Evolutionary conservation across 2,113 vertebrate species (phyloP), one percentile per base, ranked within the genome.

Genomic region (Sporophila hypoxantha): DNA sequence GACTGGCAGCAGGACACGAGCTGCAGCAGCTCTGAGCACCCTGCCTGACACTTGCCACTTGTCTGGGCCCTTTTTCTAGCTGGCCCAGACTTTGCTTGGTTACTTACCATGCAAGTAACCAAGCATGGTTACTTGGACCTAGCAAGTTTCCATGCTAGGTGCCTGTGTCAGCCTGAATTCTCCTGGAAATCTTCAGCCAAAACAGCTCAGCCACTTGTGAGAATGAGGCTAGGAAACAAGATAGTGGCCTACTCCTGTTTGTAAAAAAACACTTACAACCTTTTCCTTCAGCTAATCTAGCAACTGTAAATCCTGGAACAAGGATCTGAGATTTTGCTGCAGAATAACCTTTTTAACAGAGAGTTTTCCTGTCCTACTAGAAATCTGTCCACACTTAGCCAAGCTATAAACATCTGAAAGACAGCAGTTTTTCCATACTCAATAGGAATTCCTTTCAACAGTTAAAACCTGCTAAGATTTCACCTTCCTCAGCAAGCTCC

Each of bases 311-410:
- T 75, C 81, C 91, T 94, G 76, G 87, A 93, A 91, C 57, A 19
- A 82, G 62, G 70, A 85, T 50, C 75, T 67, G 84, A 76, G 76
- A 90, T 82, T 94, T 67, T 81, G 69, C 92, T 85, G 85, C 80
- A 85, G 76, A 92, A 75, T 89, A 95, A 94, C 93, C 71, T 88
- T 73, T 90, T 90, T 74, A 93, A n/a, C 94, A 94, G 89, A 90
- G 91, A 85, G 76, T 74, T 90, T 94, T 94, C 88, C 83, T 78
- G 88, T 81, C 77, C 89, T 92, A 92, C 79, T 78, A 92, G 87
- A 94, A 92, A 94, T 89, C 79, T 84, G 70, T 93, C 70, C 74
- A 15, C 22, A 21, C 74, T 89, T 67, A 70, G 95, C 92, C 81
- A 79, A 82, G 80, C 75, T 78, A 86, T 76, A 73, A 94, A 91